Base-by-base conservation (phyloP, 2,797 vertebrate genomes). In the Spinibarbus caldwelli region DNA sequence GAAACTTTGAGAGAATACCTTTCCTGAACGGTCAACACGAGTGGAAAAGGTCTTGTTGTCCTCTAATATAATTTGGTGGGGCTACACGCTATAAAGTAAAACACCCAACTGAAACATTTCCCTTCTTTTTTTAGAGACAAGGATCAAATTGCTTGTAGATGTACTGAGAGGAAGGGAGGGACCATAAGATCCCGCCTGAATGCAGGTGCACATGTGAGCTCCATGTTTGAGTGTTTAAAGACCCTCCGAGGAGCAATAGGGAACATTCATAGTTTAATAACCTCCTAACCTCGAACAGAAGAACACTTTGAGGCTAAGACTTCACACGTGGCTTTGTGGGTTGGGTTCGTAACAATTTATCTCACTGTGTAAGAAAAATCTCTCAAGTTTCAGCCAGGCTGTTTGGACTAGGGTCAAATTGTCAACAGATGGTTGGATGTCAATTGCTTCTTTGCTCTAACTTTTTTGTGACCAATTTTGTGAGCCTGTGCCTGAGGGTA, bases 241-340 rank as follows among this genome's bases (percentile, higher is more conserved):
- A 77, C 77, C 66, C 66, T 85, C 82, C 66, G 47, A 83, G 85
- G 84, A 87, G 67, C 54, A 71, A 78, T 71, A 64, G 41, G 67
- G 66, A 75, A 70, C 86, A 76, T 80, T 90, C 64, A 78, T 76
- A 81, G 80, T 79, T 85, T 49, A 88, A 89, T 79, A 86, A 89
- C 83, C 83, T 85, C 80, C 83, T 89, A 70, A 89, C 82, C 89
- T 49, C 43, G 21, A n/a, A 73, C 26, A 81, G 82, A 85, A 54
- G 34, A 54, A 72, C 9, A 49, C 80, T 87, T 78, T 47, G 64
- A 70, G 77, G 59, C 82, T 49, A 73, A 26, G 31, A 85, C 79
- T 87, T 86, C 85, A 85, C 67, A 73, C 21, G 12, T 80, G 78
- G 49, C 72, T 45, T 70, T 5, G 54, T 83, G 86, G 76, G 81